Percentiles rank a stretch among this genome's conserved stretches.
Evolutionary conservation across 2,888 invertebrate genomes (phyloP).

Genomic region (Tachina fera): DNA sequence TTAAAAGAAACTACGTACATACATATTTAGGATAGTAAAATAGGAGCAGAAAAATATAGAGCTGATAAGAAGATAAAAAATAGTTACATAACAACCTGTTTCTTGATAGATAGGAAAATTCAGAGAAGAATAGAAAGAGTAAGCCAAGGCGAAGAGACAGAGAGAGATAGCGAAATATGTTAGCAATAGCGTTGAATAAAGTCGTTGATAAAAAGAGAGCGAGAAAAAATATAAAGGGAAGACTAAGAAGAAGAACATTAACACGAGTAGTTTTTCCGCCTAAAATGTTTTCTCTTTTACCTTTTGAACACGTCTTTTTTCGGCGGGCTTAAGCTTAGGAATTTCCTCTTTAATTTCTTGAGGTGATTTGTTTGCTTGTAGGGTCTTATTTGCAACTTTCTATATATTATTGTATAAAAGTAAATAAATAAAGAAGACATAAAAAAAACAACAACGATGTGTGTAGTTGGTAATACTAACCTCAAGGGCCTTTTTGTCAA

Average conservation of each 20-base stretch:
- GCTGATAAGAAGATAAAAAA: no score
- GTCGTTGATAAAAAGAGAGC: not conserved
- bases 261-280: not conserved
- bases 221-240: not conserved
- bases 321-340: slow-evolving; percentile 85
- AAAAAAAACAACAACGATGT: not conserved
- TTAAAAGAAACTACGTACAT: no score
- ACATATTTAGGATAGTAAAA: no score
- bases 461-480: slow-evolving; percentile 73
- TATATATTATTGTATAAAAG: slow-evolving; percentile 51
- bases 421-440: not conserved
- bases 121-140: not conserved
- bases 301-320: slow-evolving; percentile 79
- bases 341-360: slow-evolving; percentile 85
- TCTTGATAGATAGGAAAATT: not conserved
- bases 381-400: slow-evolving; percentile 76
- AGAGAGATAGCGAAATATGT: not conserved
- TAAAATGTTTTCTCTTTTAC: slow-evolving; percentile 75
- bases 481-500: slow-evolving; percentile 79
- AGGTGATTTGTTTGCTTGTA: slow-evolving; percentile 83
- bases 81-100: no score
- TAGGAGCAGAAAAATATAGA: no score
- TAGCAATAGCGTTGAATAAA: not conserved
- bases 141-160: not conserved
- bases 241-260: not conserved